Conservation (phyloP, 2,797 vertebrate genomes). For the Tapera naevia region DNA sequence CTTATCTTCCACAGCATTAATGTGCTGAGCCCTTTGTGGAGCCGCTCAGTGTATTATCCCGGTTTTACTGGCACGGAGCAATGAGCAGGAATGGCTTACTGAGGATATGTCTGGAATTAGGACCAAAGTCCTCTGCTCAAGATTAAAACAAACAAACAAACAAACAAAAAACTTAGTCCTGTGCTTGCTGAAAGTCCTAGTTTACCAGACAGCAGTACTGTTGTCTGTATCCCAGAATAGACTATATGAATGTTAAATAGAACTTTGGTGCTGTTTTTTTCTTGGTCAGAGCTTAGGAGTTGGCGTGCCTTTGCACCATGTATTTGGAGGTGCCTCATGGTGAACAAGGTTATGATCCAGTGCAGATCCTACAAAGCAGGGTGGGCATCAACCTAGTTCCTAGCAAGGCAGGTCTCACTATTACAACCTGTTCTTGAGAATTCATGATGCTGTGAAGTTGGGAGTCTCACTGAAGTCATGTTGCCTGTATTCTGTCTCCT, state of each 20-base stretch:
- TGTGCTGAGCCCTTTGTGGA: conserved; percentile 5
- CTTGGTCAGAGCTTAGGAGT: not conserved
- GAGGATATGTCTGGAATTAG: conserved; percentile 11
- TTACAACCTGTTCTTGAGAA: not conserved
- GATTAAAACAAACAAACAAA: conserved; percentile 16
- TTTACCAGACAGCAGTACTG: not conserved
- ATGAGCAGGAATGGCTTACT: not conserved
- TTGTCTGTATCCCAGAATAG: not conserved
- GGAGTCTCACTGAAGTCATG: not conserved
- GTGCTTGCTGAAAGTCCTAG: not conserved
- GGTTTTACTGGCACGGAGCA: conserved; percentile 4
- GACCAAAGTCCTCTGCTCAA: not conserved
- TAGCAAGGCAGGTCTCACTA: not conserved
- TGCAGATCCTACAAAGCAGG: not conserved
- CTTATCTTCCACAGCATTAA: not conserved
- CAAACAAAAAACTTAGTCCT: not conserved
- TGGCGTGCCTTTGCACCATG: not conserved
- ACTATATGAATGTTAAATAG: not conserved
- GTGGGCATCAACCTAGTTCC: not conserved
- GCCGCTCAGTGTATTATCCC: not conserved
- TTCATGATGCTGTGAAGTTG: not conserved
- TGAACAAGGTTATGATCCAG: not conserved
- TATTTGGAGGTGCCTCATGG: not conserved
- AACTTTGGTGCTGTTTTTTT: not conserved
- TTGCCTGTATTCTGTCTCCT: not conserved